Percentiles rank a stretch among this genome's conserved stretches.
Evolutionary conservation across 2,888 invertebrate species (phyloP).

Genomic region (Drosophila colorata): DNA sequence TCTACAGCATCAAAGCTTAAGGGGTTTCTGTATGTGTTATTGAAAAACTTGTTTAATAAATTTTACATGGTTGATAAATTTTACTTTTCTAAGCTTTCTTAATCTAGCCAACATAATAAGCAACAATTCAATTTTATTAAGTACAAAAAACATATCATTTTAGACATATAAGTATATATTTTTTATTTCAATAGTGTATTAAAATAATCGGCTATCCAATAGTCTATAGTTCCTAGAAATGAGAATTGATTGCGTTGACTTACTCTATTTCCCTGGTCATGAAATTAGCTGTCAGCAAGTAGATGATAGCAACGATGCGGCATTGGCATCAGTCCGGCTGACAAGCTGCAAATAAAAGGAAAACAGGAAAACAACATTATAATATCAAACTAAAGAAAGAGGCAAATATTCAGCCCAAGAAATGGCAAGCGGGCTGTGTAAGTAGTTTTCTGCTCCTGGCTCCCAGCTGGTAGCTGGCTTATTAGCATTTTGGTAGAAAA

Average conservation of each 20-base stretch:
- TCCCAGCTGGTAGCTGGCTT: conserved; percentile 20
- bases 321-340: conserved; percentile 29
- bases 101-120: too few relatives aligned
- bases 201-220: conserved; percentile 9
- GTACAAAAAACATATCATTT: too few relatives aligned
- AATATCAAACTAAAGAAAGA: conserved; percentile 29
- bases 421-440: conserved; percentile 32
- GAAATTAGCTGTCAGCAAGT: conserved; percentile 44
- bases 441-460: conserved; percentile 26
- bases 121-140: too few relatives aligned
- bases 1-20: too few relatives aligned
- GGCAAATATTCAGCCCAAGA: conserved; percentile 13
- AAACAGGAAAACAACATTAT: conserved; percentile 42
- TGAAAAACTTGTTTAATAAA: too few relatives aligned
- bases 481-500: conserved; percentile 49
- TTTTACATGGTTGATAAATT: too few relatives aligned
- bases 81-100: too few relatives aligned
- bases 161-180: background rate
- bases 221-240: conserved; percentile 1
- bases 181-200: conserved; percentile 1
- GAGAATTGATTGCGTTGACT: conserved; percentile 44
- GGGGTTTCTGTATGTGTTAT: too few relatives aligned
- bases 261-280: conserved; percentile 31
- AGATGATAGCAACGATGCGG: conserved; percentile 40
- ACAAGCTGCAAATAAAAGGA: conserved; percentile 51